Percentiles rank a stretch among this genome's conserved stretches.
Evolutionary conservation across 2,113 vertebrate genomes (phyloP).

Genomic region (Rhinolophus sinicus): DNA sequence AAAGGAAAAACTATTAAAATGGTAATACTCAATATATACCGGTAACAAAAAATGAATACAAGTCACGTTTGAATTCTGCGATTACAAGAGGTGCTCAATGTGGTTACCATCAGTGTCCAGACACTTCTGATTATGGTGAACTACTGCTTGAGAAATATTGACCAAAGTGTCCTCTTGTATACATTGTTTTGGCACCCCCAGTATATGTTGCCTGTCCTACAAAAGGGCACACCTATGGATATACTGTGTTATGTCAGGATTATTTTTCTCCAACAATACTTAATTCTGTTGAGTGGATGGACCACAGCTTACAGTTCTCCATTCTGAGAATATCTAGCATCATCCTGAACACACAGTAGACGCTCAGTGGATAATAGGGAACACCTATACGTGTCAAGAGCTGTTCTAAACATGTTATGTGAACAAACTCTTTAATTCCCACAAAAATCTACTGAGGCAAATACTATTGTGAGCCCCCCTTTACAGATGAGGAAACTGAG

Average conservation of each 20-base stretch:
- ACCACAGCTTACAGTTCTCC: neutral
- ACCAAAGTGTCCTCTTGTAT: too few species aligned
- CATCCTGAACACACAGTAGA: neutral
- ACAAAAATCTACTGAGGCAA: neutral
- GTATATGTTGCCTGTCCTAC: neutral
- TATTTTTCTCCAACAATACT: neutral
- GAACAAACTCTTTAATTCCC: neutral
- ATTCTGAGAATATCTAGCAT: neutral
- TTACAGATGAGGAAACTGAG: slow-evolving; percentile 15
- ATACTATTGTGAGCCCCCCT: neutral
- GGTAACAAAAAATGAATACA: too few species aligned
- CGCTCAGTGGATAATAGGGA: neutral
- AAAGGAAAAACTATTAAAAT: too few species aligned
- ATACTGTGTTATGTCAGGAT: neutral
- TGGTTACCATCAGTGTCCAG: too few species aligned
- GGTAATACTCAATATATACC: too few species aligned
- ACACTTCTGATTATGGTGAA: too few species aligned
- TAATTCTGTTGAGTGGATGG: neutral
- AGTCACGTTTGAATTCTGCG: too few species aligned
- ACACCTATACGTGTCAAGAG: neutral
- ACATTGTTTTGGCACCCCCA: too few species aligned
- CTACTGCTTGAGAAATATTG: too few species aligned
- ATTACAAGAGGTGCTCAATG: too few species aligned
- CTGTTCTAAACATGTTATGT: neutral
- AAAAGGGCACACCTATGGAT: neutral